Percentiles rank a stretch among this genome's conserved stretches.
Conservation (phyloP, 1,140 invertebrate species). For the Conus betulinus region DNA sequence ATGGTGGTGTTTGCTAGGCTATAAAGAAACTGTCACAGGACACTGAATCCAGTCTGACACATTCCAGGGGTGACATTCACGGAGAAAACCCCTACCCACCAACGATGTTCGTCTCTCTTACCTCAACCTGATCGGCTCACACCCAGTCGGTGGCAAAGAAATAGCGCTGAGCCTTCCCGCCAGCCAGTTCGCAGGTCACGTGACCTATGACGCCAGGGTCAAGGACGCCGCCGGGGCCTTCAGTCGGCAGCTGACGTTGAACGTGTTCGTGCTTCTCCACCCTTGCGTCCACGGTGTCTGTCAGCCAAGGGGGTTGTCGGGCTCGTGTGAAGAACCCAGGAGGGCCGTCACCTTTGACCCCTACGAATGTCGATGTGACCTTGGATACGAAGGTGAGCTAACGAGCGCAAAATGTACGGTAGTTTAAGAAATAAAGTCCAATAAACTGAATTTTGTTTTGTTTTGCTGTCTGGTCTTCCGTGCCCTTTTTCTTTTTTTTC, state of each 20-base stretch:
- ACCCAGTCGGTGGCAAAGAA: neutral
- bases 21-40: too few species aligned
- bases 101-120: neutral
- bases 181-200: neutral
- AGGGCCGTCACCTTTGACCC: conserved; percentile 41
- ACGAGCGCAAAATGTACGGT: neutral
- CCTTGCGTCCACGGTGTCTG: conserved; percentile 18
- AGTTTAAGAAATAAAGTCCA: neutral
- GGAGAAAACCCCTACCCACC: neutral
- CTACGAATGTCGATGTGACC: conserved; percentile 41
- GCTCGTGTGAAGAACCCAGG: conserved; percentile 31
- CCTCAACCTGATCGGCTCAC: neutral
- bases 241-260: conserved; percentile 18
- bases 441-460: neutral
- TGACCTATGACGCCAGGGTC: conserved; percentile 11
- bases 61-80: neutral
- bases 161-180: neutral
- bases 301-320: neutral
- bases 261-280: neutral
- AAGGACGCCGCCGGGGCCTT: conserved; percentile 8
- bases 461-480: too few species aligned
- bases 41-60: neutral
- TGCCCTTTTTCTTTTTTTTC: too few species aligned
- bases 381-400: conserved; percentile 34
- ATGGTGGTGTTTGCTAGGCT: too few species aligned